A percentile compares a stretch with the other conserved stretches of the same genome.
These are phyloP conservation scores for Diachasmimorpha longicaudata DNA, from an alignment of 1,140 invertebrate genomes.

Conservation along the genomic window DNA sequence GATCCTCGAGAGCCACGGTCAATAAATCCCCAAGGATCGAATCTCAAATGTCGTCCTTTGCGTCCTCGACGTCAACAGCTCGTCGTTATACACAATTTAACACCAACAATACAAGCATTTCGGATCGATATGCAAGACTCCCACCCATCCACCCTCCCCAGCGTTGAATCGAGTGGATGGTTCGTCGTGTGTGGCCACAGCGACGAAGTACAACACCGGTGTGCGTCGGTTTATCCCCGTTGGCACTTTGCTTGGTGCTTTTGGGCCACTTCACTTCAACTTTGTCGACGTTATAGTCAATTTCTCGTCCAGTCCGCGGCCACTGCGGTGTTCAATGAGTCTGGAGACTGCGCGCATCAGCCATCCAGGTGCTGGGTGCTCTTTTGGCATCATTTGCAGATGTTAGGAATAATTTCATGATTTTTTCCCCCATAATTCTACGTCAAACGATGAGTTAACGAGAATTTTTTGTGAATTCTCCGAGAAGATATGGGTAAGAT, in stretches of 20 bases:
- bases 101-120: background rate
- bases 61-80: background rate
- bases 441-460: background rate
- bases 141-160: constrained; percentile 9
- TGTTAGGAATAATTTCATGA: background rate
- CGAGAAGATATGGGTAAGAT: background rate
- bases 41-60: background rate
- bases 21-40: background rate
- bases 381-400: background rate
- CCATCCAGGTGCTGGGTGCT: background rate
- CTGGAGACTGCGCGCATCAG: constrained; percentile 19
- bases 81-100: background rate
- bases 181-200: background rate
- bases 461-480: background rate
- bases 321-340: constrained; percentile 22
- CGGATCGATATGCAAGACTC: constrained; percentile 15
- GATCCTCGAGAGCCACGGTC: background rate
- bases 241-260: background rate
- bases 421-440: background rate
- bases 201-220: background rate
- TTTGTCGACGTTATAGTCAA: background rate
- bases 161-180: background rate
- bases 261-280: constrained; percentile 5
- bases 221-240: background rate
- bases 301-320: background rate